phyloP scores from a whole-genome alignment of 2,113 vertebrate genomes.

The Bos indicus region DNA sequence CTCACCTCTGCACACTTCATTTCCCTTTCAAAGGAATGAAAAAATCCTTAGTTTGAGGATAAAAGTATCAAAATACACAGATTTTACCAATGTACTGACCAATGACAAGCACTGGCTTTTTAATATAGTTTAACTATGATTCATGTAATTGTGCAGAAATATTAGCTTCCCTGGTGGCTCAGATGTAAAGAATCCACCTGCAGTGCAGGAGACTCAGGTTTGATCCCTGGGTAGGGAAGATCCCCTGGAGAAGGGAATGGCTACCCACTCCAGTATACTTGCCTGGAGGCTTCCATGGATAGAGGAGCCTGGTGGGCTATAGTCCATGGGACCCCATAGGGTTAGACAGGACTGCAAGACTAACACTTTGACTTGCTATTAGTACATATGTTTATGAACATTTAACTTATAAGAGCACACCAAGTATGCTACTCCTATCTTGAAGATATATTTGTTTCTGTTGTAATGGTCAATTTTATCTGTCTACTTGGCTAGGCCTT shows the following conservation, averaged over 20 bases:
- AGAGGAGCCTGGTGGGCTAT: not conserved
- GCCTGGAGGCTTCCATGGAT: not conserved
- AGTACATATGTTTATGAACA: not conserved
- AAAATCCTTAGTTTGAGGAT: not conserved
- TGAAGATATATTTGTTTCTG: not conserved
- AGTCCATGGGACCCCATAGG: not conserved
- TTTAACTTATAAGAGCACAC: not conserved
- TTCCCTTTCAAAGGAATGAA: not conserved
- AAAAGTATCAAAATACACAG: conserved; percentile 17
- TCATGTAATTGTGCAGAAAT: not conserved
- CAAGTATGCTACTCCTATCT: not conserved
- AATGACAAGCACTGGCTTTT: not conserved
- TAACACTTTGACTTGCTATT: not conserved
- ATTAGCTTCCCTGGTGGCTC: not conserved
- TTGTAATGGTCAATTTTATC: not conserved
- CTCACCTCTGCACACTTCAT: not conserved
- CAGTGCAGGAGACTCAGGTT: not conserved
- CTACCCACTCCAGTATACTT: not conserved
- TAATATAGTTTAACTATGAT: not conserved
- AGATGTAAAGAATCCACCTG: not conserved
- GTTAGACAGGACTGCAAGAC: not conserved
- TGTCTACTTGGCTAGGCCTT: not conserved
- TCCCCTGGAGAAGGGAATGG: not conserved
- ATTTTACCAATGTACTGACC: not conserved
- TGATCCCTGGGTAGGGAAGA: not conserved